These are phyloP conservation scores for Ifrita kowaldi DNA, from an alignment of 2,113 vertebrate species.

Conservation along the genomic window DNA sequence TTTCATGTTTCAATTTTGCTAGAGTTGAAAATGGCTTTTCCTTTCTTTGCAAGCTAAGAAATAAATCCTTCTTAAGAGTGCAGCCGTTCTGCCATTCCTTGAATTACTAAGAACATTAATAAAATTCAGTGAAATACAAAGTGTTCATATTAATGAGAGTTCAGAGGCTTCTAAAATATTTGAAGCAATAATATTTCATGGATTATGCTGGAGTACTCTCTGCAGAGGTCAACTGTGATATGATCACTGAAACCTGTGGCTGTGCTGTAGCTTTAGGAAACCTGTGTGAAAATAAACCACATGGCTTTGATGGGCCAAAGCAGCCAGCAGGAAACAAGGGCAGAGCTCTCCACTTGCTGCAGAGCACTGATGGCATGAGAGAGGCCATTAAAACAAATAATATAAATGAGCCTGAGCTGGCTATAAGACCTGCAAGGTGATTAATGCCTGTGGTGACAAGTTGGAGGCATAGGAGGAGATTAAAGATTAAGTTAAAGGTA, in stretches of 20 bases:
- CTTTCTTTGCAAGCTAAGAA: constrained; percentile 8
- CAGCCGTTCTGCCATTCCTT: not conserved
- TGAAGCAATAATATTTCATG: not conserved
- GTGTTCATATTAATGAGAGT: not conserved
- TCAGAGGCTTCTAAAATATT: constrained; percentile 34
- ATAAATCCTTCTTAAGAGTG: not conserved
- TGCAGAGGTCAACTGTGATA: not conserved
- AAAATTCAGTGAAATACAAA: constrained; percentile 1
- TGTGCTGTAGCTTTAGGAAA: not conserved
- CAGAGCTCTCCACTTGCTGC: not conserved
- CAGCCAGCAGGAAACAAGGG: constrained; percentile 5
- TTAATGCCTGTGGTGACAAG: constrained; percentile 65
- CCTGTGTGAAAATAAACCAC: not conserved
- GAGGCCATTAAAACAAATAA: constrained; percentile 27
- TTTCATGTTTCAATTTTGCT: not conserved
- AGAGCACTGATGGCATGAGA: not conserved
- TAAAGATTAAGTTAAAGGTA: constrained; percentile 63
- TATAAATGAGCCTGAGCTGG: constrained; percentile 33
- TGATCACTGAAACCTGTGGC: not conserved
- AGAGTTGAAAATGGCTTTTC: not conserved
- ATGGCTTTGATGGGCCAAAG: not conserved
- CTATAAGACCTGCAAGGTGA: constrained; percentile 37
- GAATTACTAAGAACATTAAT: not conserved
- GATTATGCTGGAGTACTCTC: not conserved
- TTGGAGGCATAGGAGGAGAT: constrained; percentile 54